Evolutionary conservation across 2,797 vertebrate species (phyloP).

Genomic region (Anguilla marmorata): DNA sequence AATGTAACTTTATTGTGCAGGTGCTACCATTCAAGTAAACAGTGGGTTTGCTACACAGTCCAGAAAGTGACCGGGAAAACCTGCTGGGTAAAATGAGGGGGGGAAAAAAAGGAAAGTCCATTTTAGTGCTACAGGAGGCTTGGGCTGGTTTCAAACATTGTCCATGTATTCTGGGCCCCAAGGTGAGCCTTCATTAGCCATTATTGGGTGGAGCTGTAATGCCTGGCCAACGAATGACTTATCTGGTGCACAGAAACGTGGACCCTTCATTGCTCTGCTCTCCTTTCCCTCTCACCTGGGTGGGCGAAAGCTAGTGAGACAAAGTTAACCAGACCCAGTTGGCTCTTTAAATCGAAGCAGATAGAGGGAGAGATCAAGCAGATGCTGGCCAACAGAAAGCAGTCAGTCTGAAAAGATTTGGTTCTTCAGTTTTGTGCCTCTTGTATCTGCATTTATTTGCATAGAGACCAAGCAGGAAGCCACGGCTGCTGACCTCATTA

Average conservation of each 20-base stretch:
- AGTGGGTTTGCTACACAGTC: too few relatives aligned
- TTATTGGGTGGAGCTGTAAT: background rate
- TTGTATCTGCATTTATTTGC: slow-evolving; percentile 15
- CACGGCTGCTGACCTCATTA: background rate
- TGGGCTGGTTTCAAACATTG: background rate
- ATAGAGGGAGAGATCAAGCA: background rate
- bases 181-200: background rate
- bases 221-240: background rate
- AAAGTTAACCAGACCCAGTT: background rate
- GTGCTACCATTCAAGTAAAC: background rate
- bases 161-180: background rate
- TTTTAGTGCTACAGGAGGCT: too few relatives aligned
- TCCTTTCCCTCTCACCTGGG: background rate
- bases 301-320: background rate
- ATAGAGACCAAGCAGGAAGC: background rate
- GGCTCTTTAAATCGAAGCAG: background rate
- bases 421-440: background rate
- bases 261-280: background rate
- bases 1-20: background rate
- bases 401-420: background rate
- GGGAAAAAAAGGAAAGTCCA: too few relatives aligned
- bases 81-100: too few relatives aligned
- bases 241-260: background rate
- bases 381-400: background rate
- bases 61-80: too few relatives aligned